Evolutionary conservation across 2,888 invertebrate species (phyloP), one percentile per base, ranked within the genome.

Genomic region (Synanthedon formicaeformis): DNA sequence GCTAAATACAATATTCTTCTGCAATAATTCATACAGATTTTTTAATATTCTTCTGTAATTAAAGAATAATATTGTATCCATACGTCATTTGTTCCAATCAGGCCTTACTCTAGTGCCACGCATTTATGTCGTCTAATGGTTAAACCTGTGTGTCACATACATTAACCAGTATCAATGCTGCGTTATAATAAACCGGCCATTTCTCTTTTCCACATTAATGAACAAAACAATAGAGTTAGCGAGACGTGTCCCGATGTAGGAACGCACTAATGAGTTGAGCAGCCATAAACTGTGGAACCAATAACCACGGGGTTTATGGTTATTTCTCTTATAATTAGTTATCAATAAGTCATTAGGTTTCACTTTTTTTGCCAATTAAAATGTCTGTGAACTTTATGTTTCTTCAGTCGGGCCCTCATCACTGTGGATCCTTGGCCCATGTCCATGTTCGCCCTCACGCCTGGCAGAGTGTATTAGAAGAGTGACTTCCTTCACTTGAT

Each of bases 191-290:
- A 45, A 49, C 49, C 23, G 23, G 49, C 23, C 23, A 49, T 71
- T 74, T 73, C 74, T 68, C 68, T 57, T 62, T 73, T 75, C 70
- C 69, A 63, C 73, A 55, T 58, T 68, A 75, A 74, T 66, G 66
- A 71, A 71, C 64, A 57, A 64, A 65, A 70, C 66, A 64, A 71
- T 70, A 62, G 67, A 57, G 45, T 16, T 23, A 13, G 16, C 51
- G 51, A 53, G 51, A 54, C 41, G 34, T 41, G 40, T 12, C 40
- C 3, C 27, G 27, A 40, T 34, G 13, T 13, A 51, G 41, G 27
- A 41, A 41, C 40, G 34, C 27, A 10, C 27, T 41, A 48, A 52
- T 48, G 41, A 40, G 40, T 14, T 16, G 23, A 16, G 10, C 13
- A 14, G 14, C 16, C 49, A 16, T 49, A 18, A 23, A 49, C 16